These are phyloP conservation scores for Onychostruthus taczanowskii DNA, from an alignment of 2,113 vertebrate species.

Conservation along the genomic window DNA sequence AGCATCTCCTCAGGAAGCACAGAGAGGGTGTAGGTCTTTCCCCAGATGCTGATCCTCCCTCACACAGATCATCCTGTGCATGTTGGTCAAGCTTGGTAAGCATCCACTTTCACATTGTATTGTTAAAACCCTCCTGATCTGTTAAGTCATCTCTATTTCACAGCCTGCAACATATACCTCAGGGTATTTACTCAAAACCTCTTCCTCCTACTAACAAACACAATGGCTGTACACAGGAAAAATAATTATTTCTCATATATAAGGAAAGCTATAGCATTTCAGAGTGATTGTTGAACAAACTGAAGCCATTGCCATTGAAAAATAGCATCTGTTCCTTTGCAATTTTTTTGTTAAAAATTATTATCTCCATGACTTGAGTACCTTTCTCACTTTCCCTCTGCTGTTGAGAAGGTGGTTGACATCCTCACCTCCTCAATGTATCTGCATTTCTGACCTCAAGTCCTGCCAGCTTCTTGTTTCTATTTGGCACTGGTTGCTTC, in stretches of 20 bases:
- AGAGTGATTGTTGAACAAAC: not conserved
- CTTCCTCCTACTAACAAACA: not conserved
- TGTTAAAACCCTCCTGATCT: not conserved
- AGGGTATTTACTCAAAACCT: not conserved
- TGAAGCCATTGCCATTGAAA: not conserved
- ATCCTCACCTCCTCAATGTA: not conserved
- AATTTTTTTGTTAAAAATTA: not conserved
- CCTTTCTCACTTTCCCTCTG: not conserved
- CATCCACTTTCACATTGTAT: not conserved
- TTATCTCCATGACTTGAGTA: not conserved
- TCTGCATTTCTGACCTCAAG: not conserved
- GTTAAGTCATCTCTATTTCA: not conserved
- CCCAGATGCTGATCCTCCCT: not conserved
- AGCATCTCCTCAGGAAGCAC: accelerated
- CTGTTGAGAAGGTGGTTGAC: not conserved
- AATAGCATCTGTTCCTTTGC: not conserved
- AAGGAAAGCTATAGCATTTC: not conserved
- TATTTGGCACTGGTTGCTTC: not conserved
- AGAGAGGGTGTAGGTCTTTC: accelerated
- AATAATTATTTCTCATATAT: not conserved
- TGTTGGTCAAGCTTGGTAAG: not conserved
- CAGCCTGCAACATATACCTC: not conserved
- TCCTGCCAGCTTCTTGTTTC: not conserved
- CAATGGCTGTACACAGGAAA: not conserved
- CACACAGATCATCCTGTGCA: accelerated